These are phyloP conservation scores for Acanthiza pusilla DNA, from an alignment of 2,797 vertebrate genomes.

Conservation along the genomic window DNA sequence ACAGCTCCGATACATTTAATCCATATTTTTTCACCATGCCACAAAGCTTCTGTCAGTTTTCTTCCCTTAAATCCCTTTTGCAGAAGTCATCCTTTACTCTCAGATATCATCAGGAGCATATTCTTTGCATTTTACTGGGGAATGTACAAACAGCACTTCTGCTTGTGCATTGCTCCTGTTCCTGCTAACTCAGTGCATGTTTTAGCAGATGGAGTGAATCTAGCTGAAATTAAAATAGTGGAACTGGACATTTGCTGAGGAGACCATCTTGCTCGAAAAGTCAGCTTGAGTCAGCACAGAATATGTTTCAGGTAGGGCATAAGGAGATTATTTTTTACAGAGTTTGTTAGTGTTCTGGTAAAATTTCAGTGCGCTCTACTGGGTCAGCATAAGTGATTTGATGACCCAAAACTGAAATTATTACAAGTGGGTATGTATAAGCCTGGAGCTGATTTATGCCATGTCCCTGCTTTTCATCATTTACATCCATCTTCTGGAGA, in stretches of 20 bases:
- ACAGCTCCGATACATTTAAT: conserved; percentile 4
- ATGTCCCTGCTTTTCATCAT: not conserved
- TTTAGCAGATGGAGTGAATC: not conserved
- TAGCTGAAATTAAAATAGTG: not conserved
- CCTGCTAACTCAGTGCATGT: not conserved
- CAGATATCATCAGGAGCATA: not conserved
- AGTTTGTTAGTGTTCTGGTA: not conserved
- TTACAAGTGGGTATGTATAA: not conserved
- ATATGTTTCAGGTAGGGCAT: not conserved
- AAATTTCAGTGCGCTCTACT: not conserved
- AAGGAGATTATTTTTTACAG: not conserved
- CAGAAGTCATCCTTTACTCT: not conserved
- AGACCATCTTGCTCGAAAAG: not conserved
- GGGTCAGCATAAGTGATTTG: not conserved
- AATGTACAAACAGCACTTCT: not conserved
- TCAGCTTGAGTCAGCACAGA: conserved; percentile 6
- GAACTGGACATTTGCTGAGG: not conserved
- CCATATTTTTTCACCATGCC: not conserved
- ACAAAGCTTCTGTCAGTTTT: not conserved
- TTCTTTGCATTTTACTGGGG: not conserved
- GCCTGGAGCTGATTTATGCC: not conserved
- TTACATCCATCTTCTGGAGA: not conserved
- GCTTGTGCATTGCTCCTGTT: not conserved
- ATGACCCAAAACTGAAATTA: not conserved
- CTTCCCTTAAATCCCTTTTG: not conserved